Evolutionary conservation across 2,797 vertebrate species (phyloP).

Genomic region (Pantherophis vulpinus): DNA sequence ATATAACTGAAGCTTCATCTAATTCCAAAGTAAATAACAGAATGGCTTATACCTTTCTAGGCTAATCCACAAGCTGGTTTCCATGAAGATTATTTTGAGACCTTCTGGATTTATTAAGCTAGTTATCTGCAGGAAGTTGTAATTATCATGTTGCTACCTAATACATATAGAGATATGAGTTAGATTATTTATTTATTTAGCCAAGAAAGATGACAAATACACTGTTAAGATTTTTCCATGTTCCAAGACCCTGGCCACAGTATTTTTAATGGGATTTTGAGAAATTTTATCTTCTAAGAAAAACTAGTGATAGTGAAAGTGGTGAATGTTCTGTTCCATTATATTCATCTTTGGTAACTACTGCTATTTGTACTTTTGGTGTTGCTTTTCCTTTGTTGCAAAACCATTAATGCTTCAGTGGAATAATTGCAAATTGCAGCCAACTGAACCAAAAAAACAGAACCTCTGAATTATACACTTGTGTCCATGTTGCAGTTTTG

Average conservation of each 20-base stretch:
- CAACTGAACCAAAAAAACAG: neutral
- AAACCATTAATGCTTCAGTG: neutral
- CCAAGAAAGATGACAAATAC: slow-evolving; percentile 61
- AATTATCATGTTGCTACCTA: slow-evolving; percentile 68
- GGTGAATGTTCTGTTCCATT: neutral
- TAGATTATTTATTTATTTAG: slow-evolving; percentile 61
- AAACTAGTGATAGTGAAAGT: slow-evolving; percentile 20
- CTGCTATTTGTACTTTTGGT: neutral
- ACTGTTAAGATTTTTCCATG: slow-evolving; percentile 62
- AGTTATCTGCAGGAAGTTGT: slow-evolving; percentile 68
- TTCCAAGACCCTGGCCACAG: slow-evolving; percentile 41
- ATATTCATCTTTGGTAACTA: fast-evolving
- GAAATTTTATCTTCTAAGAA: slow-evolving; percentile 27
- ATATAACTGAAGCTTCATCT: slow-evolving; percentile 2
- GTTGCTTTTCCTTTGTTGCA: neutral
- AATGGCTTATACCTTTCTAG: slow-evolving; percentile 41
- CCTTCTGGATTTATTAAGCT: slow-evolving; percentile 67
- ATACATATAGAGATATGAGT: slow-evolving; percentile 63
- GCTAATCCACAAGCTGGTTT: slow-evolving; percentile 58
- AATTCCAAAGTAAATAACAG: slow-evolving; percentile 32
- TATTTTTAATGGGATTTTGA: neutral
- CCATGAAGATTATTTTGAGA: slow-evolving; percentile 68
- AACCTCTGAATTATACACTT: neutral
- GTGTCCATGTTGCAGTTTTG: neutral
- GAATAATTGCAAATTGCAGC: neutral